phyloP scores from a whole-genome alignment of 2,113 vertebrate species.

The Ploceus nigricollis region DNA sequence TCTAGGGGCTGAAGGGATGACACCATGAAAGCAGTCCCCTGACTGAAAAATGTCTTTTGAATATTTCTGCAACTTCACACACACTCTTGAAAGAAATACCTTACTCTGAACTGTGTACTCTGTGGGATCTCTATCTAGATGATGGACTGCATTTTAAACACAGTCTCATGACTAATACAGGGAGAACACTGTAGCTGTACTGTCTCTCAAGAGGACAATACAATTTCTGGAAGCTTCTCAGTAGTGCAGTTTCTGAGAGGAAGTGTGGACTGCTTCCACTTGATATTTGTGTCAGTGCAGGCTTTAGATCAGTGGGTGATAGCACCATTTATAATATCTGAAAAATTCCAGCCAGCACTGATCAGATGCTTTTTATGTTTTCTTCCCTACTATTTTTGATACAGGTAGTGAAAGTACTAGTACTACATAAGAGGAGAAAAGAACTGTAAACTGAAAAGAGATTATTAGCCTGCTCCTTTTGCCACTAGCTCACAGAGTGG shows the following conservation, averaged over 20 bases:
- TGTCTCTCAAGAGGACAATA: background rate
- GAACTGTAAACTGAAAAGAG: background rate
- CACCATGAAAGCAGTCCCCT: background rate
- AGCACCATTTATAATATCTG: background rate
- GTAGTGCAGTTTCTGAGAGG: background rate
- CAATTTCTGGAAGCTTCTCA: background rate
- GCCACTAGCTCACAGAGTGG: background rate
- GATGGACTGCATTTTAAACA: background rate
- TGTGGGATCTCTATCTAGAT: background rate
- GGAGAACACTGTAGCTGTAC: background rate
- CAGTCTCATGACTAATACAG: background rate
- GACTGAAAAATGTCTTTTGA: background rate
- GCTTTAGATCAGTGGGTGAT: background rate
- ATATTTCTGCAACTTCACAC: background rate
- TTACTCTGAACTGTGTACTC: background rate
- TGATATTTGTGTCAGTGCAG: background rate
- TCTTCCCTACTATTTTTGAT: background rate
- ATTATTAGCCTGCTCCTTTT: background rate
- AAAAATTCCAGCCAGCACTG: background rate
- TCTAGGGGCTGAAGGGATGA: background rate
- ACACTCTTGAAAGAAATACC: background rate
- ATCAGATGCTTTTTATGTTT: background rate
- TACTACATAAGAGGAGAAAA: background rate
- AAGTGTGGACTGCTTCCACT: background rate
- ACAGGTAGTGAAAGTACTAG: background rate